Evolutionary conservation across 2,797 vertebrate species (phyloP).

Genomic region (Varecia variegata): DNA sequence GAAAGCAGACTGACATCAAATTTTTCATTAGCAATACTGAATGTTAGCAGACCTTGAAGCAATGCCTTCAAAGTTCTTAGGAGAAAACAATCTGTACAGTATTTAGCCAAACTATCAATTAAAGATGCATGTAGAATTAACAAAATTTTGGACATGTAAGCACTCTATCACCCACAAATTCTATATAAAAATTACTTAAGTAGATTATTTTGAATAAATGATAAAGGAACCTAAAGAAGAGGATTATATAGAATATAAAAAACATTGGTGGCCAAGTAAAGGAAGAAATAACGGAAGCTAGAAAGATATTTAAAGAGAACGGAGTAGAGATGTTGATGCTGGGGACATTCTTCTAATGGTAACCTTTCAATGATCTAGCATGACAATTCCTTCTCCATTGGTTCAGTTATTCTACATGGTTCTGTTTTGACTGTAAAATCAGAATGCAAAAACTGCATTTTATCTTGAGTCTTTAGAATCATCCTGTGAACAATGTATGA

Average conservation of each 20-base stretch:
- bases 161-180: background rate
- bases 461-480: background rate
- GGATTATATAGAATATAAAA: background rate
- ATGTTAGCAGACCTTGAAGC: background rate
- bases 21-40: background rate
- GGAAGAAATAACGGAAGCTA: background rate
- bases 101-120: background rate
- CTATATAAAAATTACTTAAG: background rate
- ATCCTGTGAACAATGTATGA: background rate
- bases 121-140: background rate
- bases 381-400: background rate
- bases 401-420: background rate
- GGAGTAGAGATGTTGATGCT: background rate
- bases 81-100: background rate
- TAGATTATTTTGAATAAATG: slow-evolving; percentile 27
- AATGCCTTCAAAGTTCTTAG: background rate
- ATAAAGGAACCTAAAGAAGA: background rate
- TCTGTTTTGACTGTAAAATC: background rate
- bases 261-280: background rate
- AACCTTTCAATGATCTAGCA: background rate
- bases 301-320: background rate
- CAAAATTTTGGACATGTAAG: background rate
- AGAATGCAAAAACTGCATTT: background rate
- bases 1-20: background rate
- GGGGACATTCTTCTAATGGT: background rate